Percentiles rank a stretch among this genome's conserved stretches.
Conservation (phyloP, 2,113 vertebrate genomes). For the Bothrops jararaca region DNA sequence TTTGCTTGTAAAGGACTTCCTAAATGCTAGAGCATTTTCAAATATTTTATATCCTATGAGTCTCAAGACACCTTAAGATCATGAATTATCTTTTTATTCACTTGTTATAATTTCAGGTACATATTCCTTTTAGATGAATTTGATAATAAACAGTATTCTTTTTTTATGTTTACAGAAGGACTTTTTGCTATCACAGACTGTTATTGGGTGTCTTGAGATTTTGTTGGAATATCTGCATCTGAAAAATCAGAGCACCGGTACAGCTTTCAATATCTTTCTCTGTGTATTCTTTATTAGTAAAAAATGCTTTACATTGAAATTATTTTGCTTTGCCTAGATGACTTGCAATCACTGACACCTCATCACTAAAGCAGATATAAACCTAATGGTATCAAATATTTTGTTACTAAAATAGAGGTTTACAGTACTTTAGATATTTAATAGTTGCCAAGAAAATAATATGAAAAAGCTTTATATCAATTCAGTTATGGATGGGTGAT, state of each 20-base stretch:
- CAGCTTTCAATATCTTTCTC: conserved; percentile 24
- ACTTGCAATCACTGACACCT: neutral
- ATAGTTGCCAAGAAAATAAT: neutral
- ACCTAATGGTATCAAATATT: neutral
- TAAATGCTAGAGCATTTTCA: neutral
- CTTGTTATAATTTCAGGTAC: neutral
- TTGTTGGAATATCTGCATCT: conserved; percentile 80
- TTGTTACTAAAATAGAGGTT: rapidly evolving
- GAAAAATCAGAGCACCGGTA: conserved; percentile 78
- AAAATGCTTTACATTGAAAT: neutral
- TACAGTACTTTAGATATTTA: conserved; percentile 11
- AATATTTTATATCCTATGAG: conserved; percentile 19
- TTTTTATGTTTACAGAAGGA: conserved; percentile 77
- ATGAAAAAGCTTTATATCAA: neutral
- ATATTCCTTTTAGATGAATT: neutral
- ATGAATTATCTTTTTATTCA: neutral
- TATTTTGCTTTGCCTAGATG: neutral
- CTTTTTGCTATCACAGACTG: conserved; percentile 76
- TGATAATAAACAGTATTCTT: conserved; percentile 8
- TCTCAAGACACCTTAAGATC: conserved; percentile 20
- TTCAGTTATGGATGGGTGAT: neutral
- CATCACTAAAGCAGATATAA: neutral
- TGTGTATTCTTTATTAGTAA: neutral
- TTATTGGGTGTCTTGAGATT: conserved; percentile 82
- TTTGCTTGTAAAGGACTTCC: neutral